These are phyloP conservation scores for Gymnosoma rotundatum DNA, from an alignment of 2,888 invertebrate species.

Conservation along the genomic window DNA sequence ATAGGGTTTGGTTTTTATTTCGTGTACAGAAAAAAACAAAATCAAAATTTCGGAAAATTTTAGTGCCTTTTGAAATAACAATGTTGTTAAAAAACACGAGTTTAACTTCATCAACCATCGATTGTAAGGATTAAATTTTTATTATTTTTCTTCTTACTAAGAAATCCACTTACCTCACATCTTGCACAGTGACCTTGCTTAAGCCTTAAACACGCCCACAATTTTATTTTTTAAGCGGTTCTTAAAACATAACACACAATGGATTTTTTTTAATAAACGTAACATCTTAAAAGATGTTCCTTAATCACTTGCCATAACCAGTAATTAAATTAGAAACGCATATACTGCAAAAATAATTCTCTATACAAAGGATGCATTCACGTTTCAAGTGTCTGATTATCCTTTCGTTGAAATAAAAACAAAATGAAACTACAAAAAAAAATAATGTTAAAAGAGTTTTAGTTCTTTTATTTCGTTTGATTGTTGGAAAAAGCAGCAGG, in stretches of 20 bases:
- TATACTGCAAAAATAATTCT: slow-evolving; percentile 55
- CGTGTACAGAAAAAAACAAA: no score
- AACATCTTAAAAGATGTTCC: slow-evolving; percentile 52
- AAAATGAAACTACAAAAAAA: neutral
- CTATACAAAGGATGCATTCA: neutral
- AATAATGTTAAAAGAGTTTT: slow-evolving; percentile 11
- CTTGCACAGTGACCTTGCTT: slow-evolving; percentile 60
- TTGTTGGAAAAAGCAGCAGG: slow-evolving; percentile 57
- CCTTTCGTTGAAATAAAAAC: slow-evolving; percentile 55
- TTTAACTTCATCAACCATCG: no score
- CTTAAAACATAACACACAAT: slow-evolving; percentile 1
- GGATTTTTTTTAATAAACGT: neutral
- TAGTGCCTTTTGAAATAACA: no score
- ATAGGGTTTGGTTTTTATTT: no score
- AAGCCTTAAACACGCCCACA: slow-evolving; percentile 59
- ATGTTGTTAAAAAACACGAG: no score
- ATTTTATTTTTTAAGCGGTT: slow-evolving; percentile 11
- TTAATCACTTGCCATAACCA: slow-evolving; percentile 56
- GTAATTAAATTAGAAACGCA: slow-evolving; percentile 69
- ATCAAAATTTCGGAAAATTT: no score
- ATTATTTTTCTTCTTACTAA: slow-evolving; percentile 21
- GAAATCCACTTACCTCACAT: slow-evolving; percentile 63
- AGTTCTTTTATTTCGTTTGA: slow-evolving; percentile 4
- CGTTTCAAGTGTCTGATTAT: slow-evolving; percentile 61
- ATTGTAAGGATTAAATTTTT: no score